These are phyloP conservation scores for Falco punctatus DNA, from an alignment of 2,113 vertebrate genomes.

Conservation along the genomic window DNA sequence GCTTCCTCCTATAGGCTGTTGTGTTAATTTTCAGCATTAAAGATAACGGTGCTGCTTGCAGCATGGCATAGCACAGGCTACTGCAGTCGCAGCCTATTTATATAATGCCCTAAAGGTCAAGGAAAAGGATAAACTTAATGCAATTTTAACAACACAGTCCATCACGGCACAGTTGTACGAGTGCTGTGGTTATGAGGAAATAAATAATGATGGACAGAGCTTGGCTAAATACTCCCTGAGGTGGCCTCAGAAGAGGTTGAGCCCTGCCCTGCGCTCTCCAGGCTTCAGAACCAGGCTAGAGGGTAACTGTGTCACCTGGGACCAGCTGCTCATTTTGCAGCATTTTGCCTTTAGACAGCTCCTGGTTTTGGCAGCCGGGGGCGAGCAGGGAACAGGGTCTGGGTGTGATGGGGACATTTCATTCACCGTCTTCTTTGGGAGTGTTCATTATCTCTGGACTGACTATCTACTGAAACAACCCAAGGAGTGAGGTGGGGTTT, in stretches of 20 bases:
- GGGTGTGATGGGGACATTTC: neutral
- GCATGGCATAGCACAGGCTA: neutral
- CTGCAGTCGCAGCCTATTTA: fast-evolving
- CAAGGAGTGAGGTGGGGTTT: neutral
- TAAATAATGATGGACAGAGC: neutral
- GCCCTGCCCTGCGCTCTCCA: neutral
- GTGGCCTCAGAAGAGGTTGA: neutral
- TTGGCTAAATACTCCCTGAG: neutral
- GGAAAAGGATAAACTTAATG: neutral
- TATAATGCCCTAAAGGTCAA: neutral
- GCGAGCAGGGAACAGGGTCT: neutral
- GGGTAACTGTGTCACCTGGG: neutral
- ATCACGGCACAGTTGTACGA: neutral
- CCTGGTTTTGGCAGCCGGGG: neutral
- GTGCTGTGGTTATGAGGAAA: neutral
- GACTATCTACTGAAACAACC: neutral
- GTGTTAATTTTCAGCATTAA: neutral
- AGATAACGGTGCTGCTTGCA: neutral
- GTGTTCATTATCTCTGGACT: neutral
- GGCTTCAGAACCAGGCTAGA: neutral
- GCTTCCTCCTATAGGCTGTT: neutral
- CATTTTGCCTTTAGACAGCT: neutral
- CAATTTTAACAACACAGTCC: neutral
- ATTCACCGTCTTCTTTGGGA: neutral
- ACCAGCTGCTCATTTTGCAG: neutral